Evolutionary conservation across 2,888 invertebrate species (phyloP).

Genomic region (Synergus gifuensis): DNA sequence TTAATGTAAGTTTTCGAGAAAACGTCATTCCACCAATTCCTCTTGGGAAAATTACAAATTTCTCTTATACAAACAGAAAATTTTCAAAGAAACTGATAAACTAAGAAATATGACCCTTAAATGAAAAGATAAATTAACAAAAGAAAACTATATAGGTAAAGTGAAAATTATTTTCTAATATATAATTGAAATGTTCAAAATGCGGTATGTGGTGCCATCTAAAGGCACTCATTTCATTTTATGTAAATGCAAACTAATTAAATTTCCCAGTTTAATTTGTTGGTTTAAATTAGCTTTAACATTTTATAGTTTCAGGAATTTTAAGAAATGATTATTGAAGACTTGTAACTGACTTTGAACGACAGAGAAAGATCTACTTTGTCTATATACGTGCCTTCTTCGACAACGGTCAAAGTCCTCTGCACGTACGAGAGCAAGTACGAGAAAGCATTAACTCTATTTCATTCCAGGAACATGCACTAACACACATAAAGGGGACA

Average conservation of each 20-base stretch:
- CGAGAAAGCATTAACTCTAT: constrained; percentile 20
- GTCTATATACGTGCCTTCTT: constrained; percentile 28
- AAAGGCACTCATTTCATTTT: too few species aligned
- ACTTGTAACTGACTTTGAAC: background rate
- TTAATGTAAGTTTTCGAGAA: constrained; percentile 31
- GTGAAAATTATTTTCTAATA: too few species aligned
- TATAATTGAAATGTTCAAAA: too few species aligned
- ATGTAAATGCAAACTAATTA: background rate
- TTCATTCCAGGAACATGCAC: constrained; percentile 34
- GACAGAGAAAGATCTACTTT: constrained; percentile 18
- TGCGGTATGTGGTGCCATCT: too few species aligned
- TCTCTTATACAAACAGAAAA: background rate
- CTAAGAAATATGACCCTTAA: background rate
- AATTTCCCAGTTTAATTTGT: background rate
- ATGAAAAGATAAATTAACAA: background rate
- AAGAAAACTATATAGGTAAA: background rate
- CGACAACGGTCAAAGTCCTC: constrained; percentile 23
- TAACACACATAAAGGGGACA: background rate
- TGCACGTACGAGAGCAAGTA: constrained; percentile 22
- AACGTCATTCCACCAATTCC: constrained; percentile 30
- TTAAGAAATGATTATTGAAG: constrained; percentile 2
- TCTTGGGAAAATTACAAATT: constrained; percentile 21
- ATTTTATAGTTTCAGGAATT: background rate
- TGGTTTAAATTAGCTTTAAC: background rate
- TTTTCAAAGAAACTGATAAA: background rate